Percentiles rank a stretch among this genome's conserved stretches.
Evolutionary conservation across 2,113 vertebrate genomes (phyloP).

Genomic region (Mus pahari): DNA sequence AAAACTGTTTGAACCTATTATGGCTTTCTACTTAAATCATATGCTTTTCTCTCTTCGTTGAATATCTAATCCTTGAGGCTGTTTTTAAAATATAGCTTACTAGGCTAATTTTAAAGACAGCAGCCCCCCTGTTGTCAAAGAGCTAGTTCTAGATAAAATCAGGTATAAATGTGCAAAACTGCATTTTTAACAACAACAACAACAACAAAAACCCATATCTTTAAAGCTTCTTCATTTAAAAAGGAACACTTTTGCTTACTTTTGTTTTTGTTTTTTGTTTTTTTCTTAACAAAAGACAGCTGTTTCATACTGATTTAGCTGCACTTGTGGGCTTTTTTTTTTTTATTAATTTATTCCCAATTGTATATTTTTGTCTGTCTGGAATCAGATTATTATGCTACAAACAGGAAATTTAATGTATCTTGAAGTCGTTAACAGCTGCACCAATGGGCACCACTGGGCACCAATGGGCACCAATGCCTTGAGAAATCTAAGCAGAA

Average conservation of each 20-base stretch:
- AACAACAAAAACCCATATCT: not conserved
- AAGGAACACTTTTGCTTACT: not conserved
- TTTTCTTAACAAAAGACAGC: not conserved
- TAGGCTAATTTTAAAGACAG: slow-evolving; percentile 88
- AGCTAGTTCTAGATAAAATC: slow-evolving; percentile 82
- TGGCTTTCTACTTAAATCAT: slow-evolving; percentile 75
- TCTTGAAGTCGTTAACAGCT: slow-evolving; percentile 66
- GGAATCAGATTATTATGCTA: slow-evolving; percentile 60
- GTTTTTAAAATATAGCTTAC: slow-evolving; percentile 87
- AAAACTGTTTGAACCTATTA: slow-evolving; percentile 80
- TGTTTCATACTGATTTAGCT: slow-evolving; percentile 53
- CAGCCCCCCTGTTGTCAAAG: slow-evolving; percentile 81
- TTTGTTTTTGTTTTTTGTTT: not conserved
- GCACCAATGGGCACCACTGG: not conserved
- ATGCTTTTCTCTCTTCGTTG: slow-evolving; percentile 61
- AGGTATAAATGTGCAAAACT: slow-evolving; percentile 18
- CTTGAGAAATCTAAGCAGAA: slow-evolving; percentile 66
- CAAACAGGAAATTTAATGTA: slow-evolving; percentile 64
- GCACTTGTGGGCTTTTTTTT: slow-evolving; percentile 55
- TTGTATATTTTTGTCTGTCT: slow-evolving; percentile 38
- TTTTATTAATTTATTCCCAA: slow-evolving; percentile 65
- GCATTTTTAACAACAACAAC: not conserved
- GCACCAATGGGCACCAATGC: not conserved
- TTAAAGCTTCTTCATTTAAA: not conserved
- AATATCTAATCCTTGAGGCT: slow-evolving; percentile 79